Evolutionary conservation across 2,888 invertebrate species (phyloP), one percentile per base, ranked within the genome.

Genomic region (Gandaritis pyraliata): DNA sequence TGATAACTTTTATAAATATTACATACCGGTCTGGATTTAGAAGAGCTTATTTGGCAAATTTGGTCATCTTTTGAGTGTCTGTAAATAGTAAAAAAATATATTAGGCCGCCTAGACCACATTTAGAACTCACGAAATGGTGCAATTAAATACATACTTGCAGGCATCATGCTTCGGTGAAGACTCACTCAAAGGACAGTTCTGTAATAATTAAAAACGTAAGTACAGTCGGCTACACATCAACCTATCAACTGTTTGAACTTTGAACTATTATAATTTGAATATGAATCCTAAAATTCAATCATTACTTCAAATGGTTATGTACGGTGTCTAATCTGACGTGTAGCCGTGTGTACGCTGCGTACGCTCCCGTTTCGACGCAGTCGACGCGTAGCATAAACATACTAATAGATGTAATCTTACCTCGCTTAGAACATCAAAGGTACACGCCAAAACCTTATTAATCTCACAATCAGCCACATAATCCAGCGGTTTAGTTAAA

Each of bases 391-490:
- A n/a, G n/a, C n/a, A n/a, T n/a, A n/a, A n/a, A n/a, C n/a, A n/a
- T n/a, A n/a, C n/a, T 23, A 1, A 6, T 23, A 23, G 6, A 23
- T n/a, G 13, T 15, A 7, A 33, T 59, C 73, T 71, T 70, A 91
- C 91, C 86, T 91, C 91, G 57, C 85, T 80, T 1, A 91, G 72
- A 0, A 90, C 81, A 72, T 91, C 91, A 29, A 89, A 78, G 1
- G 87, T 85, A 39, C 91, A 92, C 13, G 81, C 78, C 38, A 91
- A 55, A 0, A 92, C 55, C 10, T 79, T 83, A 48, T 90, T 90
- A 4, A 92, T 86, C 56, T 86, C 82, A 58, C 91, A 91, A 0
- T 77, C 81, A 0, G 72, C 78, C 0, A 76, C 76, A 46, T 88
- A 88, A 0, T 75, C 80, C 0, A 76, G 18, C 0, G 79, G 77